Conservation (phyloP, 2,113 vertebrate genomes). For the Periophthalmus modestus region DNA sequence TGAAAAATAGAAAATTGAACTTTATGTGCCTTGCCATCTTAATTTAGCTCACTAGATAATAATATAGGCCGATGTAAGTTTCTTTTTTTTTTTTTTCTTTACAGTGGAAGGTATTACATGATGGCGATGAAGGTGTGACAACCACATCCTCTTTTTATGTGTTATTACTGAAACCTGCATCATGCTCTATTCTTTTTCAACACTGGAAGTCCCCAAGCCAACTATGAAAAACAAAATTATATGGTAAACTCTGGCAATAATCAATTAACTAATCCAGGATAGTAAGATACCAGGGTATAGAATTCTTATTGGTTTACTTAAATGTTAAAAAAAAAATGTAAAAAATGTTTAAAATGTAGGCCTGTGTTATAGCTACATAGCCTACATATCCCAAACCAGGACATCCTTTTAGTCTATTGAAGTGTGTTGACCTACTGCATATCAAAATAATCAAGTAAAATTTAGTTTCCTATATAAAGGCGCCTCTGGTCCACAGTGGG, state of each 20-base stretch:
- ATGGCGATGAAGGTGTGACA: slow-evolving; percentile 26
- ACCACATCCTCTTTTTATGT: slow-evolving; percentile 47
- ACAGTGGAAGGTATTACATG: background rate
- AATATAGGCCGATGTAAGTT: background rate
- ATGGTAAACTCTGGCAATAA: background rate
- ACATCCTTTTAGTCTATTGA: too few relatives aligned
- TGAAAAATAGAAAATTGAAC: too few relatives aligned
- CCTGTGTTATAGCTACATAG: too few relatives aligned
- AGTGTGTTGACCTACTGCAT: background rate
- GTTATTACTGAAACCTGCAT: background rate
- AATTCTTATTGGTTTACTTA: background rate
- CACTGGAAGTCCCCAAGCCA: background rate
- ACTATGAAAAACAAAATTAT: too few relatives aligned
- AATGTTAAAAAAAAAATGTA: too few relatives aligned
- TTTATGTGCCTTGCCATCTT: too few relatives aligned
- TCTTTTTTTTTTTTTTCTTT: background rate
- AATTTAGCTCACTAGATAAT: background rate
- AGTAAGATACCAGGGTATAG: background rate
- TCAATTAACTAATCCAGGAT: too few relatives aligned
- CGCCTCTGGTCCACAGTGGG: background rate
- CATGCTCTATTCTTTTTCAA: background rate
- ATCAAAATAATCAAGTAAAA: background rate
- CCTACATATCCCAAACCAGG: too few relatives aligned
- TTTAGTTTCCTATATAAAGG: background rate
- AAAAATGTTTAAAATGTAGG: background rate